Evolutionary conservation across 2,113 vertebrate genomes (phyloP), one percentile per base, ranked within the genome.

Genomic region (Delphinus delphis): DNA sequence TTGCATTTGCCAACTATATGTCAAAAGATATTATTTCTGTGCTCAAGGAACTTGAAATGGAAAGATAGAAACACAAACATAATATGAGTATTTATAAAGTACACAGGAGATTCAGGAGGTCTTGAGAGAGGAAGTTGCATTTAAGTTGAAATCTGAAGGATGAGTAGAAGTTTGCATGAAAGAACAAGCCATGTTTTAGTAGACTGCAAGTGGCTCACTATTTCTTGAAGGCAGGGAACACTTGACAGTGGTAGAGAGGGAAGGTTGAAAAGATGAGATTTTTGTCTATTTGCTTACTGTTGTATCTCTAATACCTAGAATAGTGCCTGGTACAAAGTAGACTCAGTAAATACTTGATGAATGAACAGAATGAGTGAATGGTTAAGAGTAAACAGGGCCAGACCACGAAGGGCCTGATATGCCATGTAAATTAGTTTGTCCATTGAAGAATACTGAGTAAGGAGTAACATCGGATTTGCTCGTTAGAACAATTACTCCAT

Each of bases 1-100:
- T 90, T 92, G 21, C 10, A 13, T 90, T 68, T 96, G 70, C n/a
- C n/a, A 80, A 31, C n/a, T 94, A 3, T 58, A 2, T 85, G 44
- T 88, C 77, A 89, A 88, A 96, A 93, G 47, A 88, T 31, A 88
- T 88, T 90, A 41, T 81, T 36, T 65, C 25, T 95, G 1, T 92
- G 79, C 38, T 93, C 41, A 63, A 28, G 50, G 26, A 88, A 81
- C 41, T 91, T 95, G 82, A 60, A 41, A 62, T 70, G 62, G 60
- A 90, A 93, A 87, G 71, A 41, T 6, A 85, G 70, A 83, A 47
- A 33, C 50, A 28, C 44, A 97, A 81, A 70, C 21, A 76, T 90
- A 86, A 70, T 91, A 38, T 55, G 79, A 90, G n/a, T 47, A 81
- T 85, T 82, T 20, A 25, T 41, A 73, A 90, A 85, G 21, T 80